phyloP scores from a whole-genome alignment of 2,797 vertebrate species.

The Rallus crepitans region DNA sequence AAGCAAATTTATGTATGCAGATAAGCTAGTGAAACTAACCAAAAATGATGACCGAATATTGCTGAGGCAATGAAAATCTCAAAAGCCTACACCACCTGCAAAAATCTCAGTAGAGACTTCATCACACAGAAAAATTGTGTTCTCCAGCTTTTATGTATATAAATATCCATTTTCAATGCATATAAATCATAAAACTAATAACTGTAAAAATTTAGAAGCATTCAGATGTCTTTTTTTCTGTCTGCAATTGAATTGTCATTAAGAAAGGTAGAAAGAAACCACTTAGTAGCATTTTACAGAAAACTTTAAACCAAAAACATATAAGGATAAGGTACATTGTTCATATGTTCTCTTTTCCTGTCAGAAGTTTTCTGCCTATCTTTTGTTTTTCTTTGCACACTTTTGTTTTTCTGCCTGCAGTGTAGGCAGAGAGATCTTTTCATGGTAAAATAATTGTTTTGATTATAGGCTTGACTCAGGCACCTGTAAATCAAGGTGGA shows the following conservation, averaged over 20 bases:
- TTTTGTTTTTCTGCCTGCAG: conserved; percentile 6
- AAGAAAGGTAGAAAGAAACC: background rate
- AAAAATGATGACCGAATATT: background rate
- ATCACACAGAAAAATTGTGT: background rate
- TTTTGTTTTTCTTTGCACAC: conserved; percentile 10
- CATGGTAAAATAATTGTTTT: conserved; percentile 46
- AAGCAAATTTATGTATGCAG: background rate
- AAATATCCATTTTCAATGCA: conserved; percentile 4
- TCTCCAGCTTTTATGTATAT: background rate
- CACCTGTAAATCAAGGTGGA: conserved; percentile 25
- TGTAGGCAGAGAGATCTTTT: conserved; percentile 37
- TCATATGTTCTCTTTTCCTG: background rate
- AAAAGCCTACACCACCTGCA: background rate
- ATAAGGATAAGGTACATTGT: background rate
- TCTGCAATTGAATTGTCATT: background rate
- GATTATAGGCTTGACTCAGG: conserved; percentile 51
- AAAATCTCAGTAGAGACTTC: background rate
- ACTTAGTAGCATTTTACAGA: background rate
- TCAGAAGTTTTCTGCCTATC: conserved; percentile 1
- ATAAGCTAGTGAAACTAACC: background rate
- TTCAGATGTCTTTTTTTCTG: background rate
- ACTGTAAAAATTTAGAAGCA: background rate
- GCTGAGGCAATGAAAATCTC: background rate
- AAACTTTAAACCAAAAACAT: background rate
- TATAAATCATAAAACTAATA: conserved; percentile 3